Percentiles rank a stretch among this genome's conserved stretches.
These are phyloP conservation scores for Palythoa grandis DNA, from an alignment of 92 coral and sea anemone genomes.

Conservation along the genomic window DNA sequence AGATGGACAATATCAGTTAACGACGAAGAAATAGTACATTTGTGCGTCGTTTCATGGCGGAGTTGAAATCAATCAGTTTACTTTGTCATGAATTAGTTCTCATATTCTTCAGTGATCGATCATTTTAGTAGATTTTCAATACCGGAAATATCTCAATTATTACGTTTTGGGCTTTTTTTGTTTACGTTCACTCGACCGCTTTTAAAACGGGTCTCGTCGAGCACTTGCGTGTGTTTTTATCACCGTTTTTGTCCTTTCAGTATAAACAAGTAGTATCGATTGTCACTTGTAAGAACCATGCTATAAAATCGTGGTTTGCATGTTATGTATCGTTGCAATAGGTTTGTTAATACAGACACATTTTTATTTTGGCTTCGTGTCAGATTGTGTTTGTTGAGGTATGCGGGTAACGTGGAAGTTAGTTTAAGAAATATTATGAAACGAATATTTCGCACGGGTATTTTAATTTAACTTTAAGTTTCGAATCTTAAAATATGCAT, in stretches of 20 bases:
- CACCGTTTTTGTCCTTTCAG: neutral
- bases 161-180: conserved; percentile 35
- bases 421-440: neutral
- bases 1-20: neutral
- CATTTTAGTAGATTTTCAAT: conserved; percentile 8
- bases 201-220: conserved; percentile 1
- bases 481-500: neutral
- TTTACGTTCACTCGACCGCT: conserved; percentile 19
- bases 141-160: conserved; percentile 45
- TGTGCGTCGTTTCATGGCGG: conserved; percentile 8
- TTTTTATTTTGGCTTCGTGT: conserved; percentile 18
- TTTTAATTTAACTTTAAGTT: neutral
- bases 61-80: neutral
- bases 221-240: neutral
- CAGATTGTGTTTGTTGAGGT: conserved; percentile 25
- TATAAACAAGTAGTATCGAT: neutral
- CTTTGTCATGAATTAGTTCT: conserved; percentile 2
- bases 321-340: neutral
- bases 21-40: neutral
- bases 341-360: neutral
- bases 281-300: neutral
- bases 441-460: neutral
- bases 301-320: neutral
- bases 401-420: neutral
- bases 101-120: conserved; percentile 28